Conservation (phyloP, 2,113 vertebrate genomes). For the Pristiophorus japonicus region DNA sequence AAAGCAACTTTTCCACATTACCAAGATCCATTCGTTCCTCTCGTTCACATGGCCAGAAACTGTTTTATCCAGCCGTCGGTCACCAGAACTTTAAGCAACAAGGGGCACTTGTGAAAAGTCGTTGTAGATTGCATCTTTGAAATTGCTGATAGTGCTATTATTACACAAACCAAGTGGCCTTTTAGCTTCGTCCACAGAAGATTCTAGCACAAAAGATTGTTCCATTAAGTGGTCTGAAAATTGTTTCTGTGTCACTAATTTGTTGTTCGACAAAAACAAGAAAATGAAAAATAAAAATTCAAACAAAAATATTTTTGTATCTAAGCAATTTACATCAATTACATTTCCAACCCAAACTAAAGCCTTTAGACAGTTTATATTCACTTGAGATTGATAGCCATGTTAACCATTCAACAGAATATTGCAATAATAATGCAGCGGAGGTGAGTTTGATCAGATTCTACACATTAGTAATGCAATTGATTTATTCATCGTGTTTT, state of each 20-base stretch:
- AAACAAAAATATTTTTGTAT: not conserved
- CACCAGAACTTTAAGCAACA: not conserved
- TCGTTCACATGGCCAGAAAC: not conserved
- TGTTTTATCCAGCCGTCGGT: not conserved
- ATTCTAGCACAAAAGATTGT: not conserved
- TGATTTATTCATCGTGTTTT: not conserved
- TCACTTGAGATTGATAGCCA: not conserved
- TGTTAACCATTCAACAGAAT: slow-evolving; percentile 1
- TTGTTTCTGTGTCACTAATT: not conserved
- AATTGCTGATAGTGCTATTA: not conserved
- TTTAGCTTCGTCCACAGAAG: not conserved
- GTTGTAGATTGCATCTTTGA: not conserved
- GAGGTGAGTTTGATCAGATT: not conserved
- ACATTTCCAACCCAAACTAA: not conserved
- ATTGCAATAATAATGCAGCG: not conserved
- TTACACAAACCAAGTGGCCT: not conserved
- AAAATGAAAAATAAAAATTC: not conserved
- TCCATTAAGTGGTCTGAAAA: not conserved
- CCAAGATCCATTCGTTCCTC: not conserved
- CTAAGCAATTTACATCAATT: not conserved
- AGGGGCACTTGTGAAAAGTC: not conserved
- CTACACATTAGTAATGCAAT: not conserved
- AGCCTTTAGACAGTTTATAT: not conserved
- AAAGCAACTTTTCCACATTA: not conserved
- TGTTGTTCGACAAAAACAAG: not conserved